These are phyloP conservation scores for Tenebrio molitor DNA, from an alignment of 1,140 invertebrate species.

Conservation along the genomic window DNA sequence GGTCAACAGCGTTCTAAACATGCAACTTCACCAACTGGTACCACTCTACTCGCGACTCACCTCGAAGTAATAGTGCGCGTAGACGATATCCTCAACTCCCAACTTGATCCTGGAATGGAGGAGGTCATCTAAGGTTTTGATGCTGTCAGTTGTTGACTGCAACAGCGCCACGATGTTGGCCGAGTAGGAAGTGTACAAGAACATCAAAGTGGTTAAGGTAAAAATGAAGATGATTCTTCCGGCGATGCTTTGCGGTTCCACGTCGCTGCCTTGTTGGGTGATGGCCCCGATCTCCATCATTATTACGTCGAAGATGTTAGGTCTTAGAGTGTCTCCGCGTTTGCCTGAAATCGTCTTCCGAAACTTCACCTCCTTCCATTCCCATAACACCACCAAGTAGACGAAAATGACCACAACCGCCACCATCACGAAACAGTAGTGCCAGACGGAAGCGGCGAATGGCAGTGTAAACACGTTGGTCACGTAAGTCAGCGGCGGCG, in stretches of 20 bases:
- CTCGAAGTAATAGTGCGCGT: slow-evolving; percentile 73
- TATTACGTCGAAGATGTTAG: slow-evolving; percentile 64
- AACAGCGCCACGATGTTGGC: slow-evolving; percentile 67
- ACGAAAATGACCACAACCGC: slow-evolving; percentile 49
- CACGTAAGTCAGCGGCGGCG: slow-evolving; percentile 74
- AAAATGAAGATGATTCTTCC: slow-evolving; percentile 61
- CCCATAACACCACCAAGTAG: slow-evolving; percentile 56
- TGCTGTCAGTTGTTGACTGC: slow-evolving; percentile 67
- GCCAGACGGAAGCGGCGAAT: slow-evolving; percentile 66
- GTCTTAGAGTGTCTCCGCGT: slow-evolving; percentile 11
- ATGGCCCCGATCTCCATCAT: slow-evolving; percentile 70
- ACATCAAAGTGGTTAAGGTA: slow-evolving; percentile 60
- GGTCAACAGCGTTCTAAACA: slow-evolving; percentile 67
- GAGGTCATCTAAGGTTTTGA: slow-evolving; percentile 66
- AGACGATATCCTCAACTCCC: slow-evolving; percentile 71
- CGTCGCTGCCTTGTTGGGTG: slow-evolving; percentile 71
- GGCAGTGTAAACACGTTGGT: slow-evolving; percentile 75
- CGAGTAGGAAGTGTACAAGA: slow-evolving; percentile 64
- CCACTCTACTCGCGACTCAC: too few relatives aligned
- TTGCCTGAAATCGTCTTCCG: slow-evolving; percentile 27
- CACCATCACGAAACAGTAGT: slow-evolving; percentile 48
- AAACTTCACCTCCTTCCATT: slow-evolving; percentile 53
- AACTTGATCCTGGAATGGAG: slow-evolving; percentile 71
- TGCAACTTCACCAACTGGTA: neutral
- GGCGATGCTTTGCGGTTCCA: slow-evolving; percentile 67